Evolutionary conservation across 1,140 invertebrate genomes (phyloP).

Genomic region (Chlorops oryzae): DNA sequence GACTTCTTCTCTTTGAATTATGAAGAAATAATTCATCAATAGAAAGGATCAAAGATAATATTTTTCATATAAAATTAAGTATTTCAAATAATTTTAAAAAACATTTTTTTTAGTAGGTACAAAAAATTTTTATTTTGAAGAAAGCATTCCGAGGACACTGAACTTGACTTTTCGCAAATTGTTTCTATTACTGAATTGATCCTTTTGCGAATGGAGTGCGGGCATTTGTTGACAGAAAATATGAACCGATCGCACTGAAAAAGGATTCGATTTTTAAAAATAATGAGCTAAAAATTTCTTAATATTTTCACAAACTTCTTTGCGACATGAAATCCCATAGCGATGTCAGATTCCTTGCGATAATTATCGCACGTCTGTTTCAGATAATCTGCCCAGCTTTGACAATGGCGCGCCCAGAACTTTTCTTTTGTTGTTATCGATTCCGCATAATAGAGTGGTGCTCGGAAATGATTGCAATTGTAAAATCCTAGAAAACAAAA

Average conservation of each 20-base stretch:
- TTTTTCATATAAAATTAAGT: not conserved
- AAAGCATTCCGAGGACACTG: not conserved
- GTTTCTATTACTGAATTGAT: slow-evolving; percentile 20
- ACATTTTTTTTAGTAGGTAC: not conserved
- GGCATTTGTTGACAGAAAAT: slow-evolving; percentile 33
- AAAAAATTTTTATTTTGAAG: not conserved
- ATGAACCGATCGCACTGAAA: slow-evolving; percentile 30
- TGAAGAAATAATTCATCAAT: too few species aligned
- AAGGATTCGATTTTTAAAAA: not conserved
- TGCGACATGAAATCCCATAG: slow-evolving; percentile 38
- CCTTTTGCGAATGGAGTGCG: slow-evolving; percentile 33
- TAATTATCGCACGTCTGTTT: slow-evolving; percentile 28
- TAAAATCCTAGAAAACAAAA: slow-evolving; percentile 15
- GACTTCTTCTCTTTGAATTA: too few species aligned
- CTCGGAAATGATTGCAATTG: slow-evolving; percentile 52
- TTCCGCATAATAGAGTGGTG: slow-evolving; percentile 54
- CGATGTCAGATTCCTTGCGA: slow-evolving; percentile 21
- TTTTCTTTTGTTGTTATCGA: slow-evolving; percentile 47
- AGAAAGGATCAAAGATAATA: too few species aligned
- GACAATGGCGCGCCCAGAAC: slow-evolving; percentile 38
- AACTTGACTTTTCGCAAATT: slow-evolving; percentile 17
- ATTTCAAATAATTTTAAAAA: not conserved
- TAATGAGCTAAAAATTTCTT: not conserved
- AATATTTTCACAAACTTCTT: slow-evolving; percentile 22
- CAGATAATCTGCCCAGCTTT: slow-evolving; percentile 32